Evolutionary conservation across 2,113 vertebrate species (phyloP).

Genomic region (Numida meleagris): DNA sequence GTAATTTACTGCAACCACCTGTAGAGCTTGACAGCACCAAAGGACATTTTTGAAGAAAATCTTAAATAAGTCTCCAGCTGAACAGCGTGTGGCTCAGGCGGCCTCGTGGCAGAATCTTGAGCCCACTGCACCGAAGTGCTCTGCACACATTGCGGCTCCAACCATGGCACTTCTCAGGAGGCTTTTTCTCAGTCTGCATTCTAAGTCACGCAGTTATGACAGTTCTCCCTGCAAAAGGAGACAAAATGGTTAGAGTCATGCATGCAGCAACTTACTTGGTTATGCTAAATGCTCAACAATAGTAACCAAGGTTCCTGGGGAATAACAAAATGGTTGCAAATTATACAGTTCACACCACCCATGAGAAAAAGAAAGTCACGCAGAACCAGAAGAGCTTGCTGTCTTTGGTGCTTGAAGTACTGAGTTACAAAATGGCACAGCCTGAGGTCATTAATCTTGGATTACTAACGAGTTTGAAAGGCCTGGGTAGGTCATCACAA

Average conservation of each 20-base stretch:
- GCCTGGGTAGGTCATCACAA: neutral
- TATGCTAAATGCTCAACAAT: neutral
- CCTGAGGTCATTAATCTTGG: conserved; percentile 14
- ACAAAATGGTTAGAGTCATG: conserved; percentile 35
- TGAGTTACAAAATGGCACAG: neutral
- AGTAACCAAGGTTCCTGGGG: neutral
- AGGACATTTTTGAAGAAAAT: neutral
- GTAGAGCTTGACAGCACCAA: neutral
- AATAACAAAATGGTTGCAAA: neutral
- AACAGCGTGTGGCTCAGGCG: neutral
- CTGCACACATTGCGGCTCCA: neutral
- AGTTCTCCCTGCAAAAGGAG: conserved; percentile 36
- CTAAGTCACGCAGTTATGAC: conserved; percentile 43
- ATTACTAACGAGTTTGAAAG: conserved; percentile 40
- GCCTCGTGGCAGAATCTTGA: conserved; percentile 23
- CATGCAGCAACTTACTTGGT: neutral
- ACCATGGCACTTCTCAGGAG: conserved; percentile 42
- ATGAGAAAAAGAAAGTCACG: neutral
- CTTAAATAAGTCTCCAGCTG: neutral
- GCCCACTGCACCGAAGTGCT: neutral
- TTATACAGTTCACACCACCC: neutral
- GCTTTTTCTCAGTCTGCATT: conserved; percentile 25
- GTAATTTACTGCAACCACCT: neutral
- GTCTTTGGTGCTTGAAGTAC: neutral
- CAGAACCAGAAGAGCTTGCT: neutral